These are phyloP conservation scores for Oplegnathus fasciatus DNA, from an alignment of 2,113 vertebrate genomes.

Conservation along the genomic window DNA sequence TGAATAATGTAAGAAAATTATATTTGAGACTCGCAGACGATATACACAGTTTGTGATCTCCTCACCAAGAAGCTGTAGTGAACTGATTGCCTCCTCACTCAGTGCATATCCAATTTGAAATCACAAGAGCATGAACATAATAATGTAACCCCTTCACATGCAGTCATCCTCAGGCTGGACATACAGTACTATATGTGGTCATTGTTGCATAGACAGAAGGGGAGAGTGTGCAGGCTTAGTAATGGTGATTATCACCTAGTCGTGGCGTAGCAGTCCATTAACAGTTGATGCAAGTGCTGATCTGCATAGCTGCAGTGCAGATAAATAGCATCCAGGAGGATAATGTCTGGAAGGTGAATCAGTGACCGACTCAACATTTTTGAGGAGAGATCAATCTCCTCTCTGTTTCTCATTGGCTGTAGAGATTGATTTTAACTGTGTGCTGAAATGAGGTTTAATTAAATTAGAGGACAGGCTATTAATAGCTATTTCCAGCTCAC, in stretches of 20 bases:
- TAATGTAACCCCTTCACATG: neutral
- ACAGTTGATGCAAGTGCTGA: conserved; percentile 17
- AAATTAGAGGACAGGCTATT: conserved; percentile 48
- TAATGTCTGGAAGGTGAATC: conserved; percentile 27
- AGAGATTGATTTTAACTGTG: conserved; percentile 70
- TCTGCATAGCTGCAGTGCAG: conserved; percentile 42
- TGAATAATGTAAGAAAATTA: neutral
- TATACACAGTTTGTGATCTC: neutral
- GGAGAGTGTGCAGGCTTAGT: conserved; percentile 1
- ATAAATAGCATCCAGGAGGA: conserved; percentile 31
- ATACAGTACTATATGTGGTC: neutral
- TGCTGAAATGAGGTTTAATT: conserved; percentile 56
- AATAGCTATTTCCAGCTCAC: conserved; percentile 49
- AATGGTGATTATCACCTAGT: conserved; percentile 28
- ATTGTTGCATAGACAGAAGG: conserved; percentile 5
- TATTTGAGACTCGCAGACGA: neutral
- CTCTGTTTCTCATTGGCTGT: conserved; percentile 31
- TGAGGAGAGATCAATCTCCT: conserved; percentile 37
- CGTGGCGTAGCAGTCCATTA: conserved; percentile 34
- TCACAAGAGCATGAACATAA: neutral
- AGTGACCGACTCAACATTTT: conserved; percentile 45
- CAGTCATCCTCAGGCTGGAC: neutral
- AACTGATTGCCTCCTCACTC: neutral
- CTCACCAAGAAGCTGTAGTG: neutral
- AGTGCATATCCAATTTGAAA: conserved; percentile 11